A percentile compares a stretch with the other conserved stretches of the same genome.
These are phyloP conservation scores for Eulemur macaco DNA, from an alignment of 2,113 vertebrate species.

Conservation along the genomic window DNA sequence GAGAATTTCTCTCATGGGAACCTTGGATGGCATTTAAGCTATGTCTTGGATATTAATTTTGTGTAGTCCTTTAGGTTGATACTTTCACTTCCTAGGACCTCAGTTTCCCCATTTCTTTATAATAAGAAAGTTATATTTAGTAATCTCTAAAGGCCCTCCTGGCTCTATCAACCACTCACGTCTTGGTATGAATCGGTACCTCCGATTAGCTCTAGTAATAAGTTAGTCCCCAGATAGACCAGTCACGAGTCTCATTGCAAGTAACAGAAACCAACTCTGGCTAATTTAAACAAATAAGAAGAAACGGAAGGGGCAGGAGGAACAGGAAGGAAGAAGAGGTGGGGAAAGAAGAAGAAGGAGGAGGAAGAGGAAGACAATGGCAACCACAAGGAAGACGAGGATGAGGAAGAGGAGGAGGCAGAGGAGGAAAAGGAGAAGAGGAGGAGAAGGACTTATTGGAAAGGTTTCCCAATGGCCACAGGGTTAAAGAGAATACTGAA, in stretches of 20 bases:
- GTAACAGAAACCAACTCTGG: not conserved
- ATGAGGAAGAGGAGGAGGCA: not conserved
- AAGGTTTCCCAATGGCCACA: not conserved
- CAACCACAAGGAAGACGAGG: not conserved
- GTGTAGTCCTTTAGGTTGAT: not conserved
- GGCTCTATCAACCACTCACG: not conserved
- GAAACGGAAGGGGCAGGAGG: not conserved
- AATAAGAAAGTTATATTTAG: conserved; percentile 6
- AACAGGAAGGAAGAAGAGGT: not conserved
- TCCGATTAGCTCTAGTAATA: not conserved
- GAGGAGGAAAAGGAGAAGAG: not conserved
- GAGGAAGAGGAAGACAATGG: not conserved
- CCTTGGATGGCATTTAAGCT: not conserved
- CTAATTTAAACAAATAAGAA: not conserved
- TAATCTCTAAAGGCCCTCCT: not conserved
- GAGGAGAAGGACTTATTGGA: not conserved
- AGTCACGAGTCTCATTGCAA: not conserved
- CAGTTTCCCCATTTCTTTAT: not conserved
- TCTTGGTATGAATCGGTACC: not conserved
- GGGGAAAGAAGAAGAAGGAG: not conserved
- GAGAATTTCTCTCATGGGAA: not conserved
- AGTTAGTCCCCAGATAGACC: not conserved
- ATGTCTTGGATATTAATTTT: not conserved
- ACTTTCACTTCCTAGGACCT: not conserved
- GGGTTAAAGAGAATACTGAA: not conserved